Conservation (phyloP, 2,797 vertebrate genomes). For the Salmo trutta region DNA sequence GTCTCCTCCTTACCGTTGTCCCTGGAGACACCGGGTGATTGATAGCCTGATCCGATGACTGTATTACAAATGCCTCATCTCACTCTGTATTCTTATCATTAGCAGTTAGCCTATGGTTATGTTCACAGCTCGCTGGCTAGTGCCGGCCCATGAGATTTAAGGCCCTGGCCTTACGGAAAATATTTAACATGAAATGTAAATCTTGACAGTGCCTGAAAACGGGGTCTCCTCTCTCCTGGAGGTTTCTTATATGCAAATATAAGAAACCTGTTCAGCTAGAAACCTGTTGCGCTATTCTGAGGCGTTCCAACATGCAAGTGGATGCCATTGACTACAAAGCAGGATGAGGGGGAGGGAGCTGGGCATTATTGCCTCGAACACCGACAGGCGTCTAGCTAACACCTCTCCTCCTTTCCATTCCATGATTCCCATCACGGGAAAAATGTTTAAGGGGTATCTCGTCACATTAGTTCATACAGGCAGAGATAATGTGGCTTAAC, state of each 20-base stretch:
- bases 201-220: conserved; percentile 83
- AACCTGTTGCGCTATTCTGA: not conserved
- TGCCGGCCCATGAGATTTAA: conserved; percentile 88
- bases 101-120: conserved; percentile 90
- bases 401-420: not conserved
- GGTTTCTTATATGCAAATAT: conserved; percentile 1
- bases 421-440: not conserved
- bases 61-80: conserved; percentile 82
- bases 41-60: conserved; percentile 88
- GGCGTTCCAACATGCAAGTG: conserved; percentile 17
- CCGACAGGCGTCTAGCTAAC: not conserved
- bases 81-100: conserved; percentile 86
- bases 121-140: conserved; percentile 86
- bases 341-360: not conserved
- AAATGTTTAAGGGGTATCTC: not conserved
- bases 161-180: conserved; percentile 88
- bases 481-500: conserved; percentile 23
- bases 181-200: conserved; percentile 92
- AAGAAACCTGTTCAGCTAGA: not conserved
- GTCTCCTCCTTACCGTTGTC: conserved; percentile 64
- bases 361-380: conserved; percentile 1
- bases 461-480: conserved; percentile 10
- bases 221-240: conserved; percentile 21
- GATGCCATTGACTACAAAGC: conserved; percentile 19
- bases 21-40: conserved; percentile 80